A percentile compares a stretch with the other conserved stretches of the same genome.
phyloP scores from a whole-genome alignment of 92 coral and sea anemone species.

The Scolanthus callimorphus region DNA sequence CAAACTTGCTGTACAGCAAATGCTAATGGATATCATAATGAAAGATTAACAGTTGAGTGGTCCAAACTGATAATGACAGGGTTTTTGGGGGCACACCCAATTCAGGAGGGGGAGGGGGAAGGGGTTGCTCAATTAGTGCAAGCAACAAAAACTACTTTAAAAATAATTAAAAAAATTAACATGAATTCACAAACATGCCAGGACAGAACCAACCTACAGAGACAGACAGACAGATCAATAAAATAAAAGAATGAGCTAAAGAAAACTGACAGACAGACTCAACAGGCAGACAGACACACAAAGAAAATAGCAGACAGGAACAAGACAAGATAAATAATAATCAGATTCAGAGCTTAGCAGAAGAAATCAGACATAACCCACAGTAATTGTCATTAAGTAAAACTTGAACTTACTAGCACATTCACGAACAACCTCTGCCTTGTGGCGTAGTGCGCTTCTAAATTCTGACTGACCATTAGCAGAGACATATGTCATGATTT shows the following conservation, averaged over 20 bases:
- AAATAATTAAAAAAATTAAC: too few relatives aligned
- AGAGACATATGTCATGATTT: slow-evolving; percentile 65
- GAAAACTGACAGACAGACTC: background rate
- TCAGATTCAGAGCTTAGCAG: background rate
- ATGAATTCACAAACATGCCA: background rate
- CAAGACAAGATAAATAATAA: background rate
- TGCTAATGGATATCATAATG: too few relatives aligned
- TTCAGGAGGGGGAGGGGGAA: too few relatives aligned
- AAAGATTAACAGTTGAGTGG: too few relatives aligned
- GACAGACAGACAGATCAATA: too few relatives aligned
- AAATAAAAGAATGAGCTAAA: background rate
- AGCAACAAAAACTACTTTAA: too few relatives aligned
- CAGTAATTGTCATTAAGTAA: too few relatives aligned
- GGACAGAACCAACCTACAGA: background rate
- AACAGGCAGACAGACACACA: background rate
- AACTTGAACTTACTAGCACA: slow-evolving; percentile 56
- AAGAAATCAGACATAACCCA: too few relatives aligned
- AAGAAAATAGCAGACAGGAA: background rate
- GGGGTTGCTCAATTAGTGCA: too few relatives aligned
- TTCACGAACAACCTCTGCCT: slow-evolving; percentile 56
- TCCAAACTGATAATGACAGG: too few relatives aligned
- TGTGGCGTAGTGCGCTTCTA: slow-evolving; percentile 80
- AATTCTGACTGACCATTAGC: slow-evolving; percentile 97
- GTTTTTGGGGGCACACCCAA: too few relatives aligned
- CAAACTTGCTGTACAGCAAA: too few relatives aligned